Base-by-base conservation (phyloP, 2,888 invertebrate species). In the Dicranocentrus wangi region DNA sequence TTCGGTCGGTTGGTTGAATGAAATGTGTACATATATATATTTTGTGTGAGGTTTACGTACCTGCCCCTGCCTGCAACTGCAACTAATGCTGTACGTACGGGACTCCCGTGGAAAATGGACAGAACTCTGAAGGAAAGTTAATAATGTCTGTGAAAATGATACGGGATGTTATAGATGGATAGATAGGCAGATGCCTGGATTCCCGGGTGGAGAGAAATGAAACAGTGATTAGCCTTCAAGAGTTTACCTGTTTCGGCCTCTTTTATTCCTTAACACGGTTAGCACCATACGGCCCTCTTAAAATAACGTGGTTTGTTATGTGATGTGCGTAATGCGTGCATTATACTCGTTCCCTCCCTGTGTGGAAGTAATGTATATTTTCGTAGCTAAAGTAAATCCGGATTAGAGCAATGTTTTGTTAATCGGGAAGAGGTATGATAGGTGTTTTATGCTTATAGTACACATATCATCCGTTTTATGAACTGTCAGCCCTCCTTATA, bases 231-330 rank as follows among this genome's bases (percentile, higher is more conserved):
- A 77, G 69, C 51, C 39, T 66, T 69, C 69, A 61, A 58, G 55
- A 28, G 61, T 25, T 27, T 68, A 76, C 75, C 68, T 76, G 66
- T 76, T 68, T 76, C 66, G 58, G 66, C 32, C 42, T 68, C 65
- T 76, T 76, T 66, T 76, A 66, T 75, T 42, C 51, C 73, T 73
- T 73, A 65, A 73, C 65, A 73, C 32, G 63, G 73, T 65, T 73
- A 63, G 51, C 73, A 73, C 73, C 73, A 65, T 65, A 58, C 58
- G n/a, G 23, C 7, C 3, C n/a, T n/a, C 39, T n/a, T n/a, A n/a
- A n/a, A n/a, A n/a, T n/a, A 25, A 23, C 21, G 21, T 3, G 7
- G 25, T 25, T 23, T 10, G 10, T 60, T 23, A 21, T 21, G n/a
- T 13, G 7, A n/a, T 10, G 1, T 32, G 7, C 32, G 32, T n/a